phyloP scores from a whole-genome alignment of 2,888 invertebrate genomes.

The Tenthredo amoena region DNA sequence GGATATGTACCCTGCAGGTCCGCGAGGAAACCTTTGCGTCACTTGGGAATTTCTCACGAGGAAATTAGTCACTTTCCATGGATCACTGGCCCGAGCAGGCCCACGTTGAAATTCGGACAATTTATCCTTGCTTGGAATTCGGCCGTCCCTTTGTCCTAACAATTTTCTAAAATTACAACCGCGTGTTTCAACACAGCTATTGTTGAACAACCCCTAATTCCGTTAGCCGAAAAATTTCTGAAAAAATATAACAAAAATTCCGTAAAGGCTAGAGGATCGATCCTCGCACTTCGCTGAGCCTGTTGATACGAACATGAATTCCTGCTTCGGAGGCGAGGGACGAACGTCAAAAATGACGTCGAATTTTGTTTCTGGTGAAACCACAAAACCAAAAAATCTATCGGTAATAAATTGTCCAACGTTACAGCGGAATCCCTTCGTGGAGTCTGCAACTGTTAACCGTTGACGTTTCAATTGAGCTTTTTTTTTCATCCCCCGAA shows the following conservation, averaged over 20 bases:
- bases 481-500: not conserved
- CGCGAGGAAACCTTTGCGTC: not conserved
- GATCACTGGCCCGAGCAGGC: not conserved
- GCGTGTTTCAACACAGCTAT: not conserved
- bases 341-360: not conserved
- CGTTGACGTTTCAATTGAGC: not conserved
- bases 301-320: not conserved
- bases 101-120: conserved; percentile 31
- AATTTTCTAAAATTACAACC: conserved; percentile 39
- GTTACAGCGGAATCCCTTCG: not conserved
- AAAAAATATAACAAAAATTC: not conserved
- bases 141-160: conserved; percentile 12
- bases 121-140: conserved; percentile 38
- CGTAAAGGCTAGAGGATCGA: not conserved
- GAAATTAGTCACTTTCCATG: conserved; percentile 42
- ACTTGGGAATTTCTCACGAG: conserved; percentile 19
- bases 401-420: not conserved
- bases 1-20: not conserved
- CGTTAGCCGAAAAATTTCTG: not conserved
- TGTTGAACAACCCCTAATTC: not conserved
- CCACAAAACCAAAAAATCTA: not conserved
- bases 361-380: not conserved
- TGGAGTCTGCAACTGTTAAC: not conserved
- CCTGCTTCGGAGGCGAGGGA: not conserved
- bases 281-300: not conserved